Conservation (phyloP, 1,140 invertebrate genomes). For the Drosophila prosaltans region DNA sequence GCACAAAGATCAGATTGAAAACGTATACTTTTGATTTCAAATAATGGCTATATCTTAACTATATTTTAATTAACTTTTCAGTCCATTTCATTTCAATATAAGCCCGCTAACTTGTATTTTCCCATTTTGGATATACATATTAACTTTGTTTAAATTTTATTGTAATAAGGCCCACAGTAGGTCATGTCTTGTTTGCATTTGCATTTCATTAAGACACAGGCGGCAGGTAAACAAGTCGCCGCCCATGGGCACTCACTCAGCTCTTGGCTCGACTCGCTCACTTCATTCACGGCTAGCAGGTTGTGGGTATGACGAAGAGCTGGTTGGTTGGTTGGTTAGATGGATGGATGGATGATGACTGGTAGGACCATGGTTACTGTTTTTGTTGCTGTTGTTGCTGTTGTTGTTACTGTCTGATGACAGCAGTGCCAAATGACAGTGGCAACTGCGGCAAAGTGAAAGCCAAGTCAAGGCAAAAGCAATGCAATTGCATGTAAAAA, state of each 20-base stretch:
- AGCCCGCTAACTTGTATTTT: not conserved
- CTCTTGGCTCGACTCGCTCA: slow-evolving; percentile 19
- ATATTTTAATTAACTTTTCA: too few relatives aligned
- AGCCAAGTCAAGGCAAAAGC: slow-evolving; percentile 18
- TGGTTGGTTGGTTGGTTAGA: slow-evolving; percentile 15
- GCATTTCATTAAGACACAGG: slow-evolving; percentile 77
- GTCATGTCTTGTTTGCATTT: slow-evolving; percentile 66
- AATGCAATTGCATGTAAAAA: slow-evolving; percentile 51
- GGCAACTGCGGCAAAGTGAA: slow-evolving; percentile 16
- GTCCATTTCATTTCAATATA: too few relatives aligned
- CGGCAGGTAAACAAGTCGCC: slow-evolving; percentile 61
- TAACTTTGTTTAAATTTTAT: not conserved
- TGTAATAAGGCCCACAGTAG: slow-evolving; percentile 25
- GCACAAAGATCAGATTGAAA: too few relatives aligned
- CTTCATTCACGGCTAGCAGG: slow-evolving; percentile 3
- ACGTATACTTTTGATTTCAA: too few relatives aligned
- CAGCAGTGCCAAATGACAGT: slow-evolving; percentile 50
- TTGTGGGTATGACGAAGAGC: slow-evolving; percentile 32
- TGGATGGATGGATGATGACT: slow-evolving; percentile 20
- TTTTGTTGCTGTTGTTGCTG: slow-evolving; percentile 39
- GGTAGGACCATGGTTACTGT: slow-evolving; percentile 27
- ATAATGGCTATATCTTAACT: too few relatives aligned
- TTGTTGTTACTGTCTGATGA: slow-evolving; percentile 25
- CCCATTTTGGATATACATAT: too few relatives aligned
- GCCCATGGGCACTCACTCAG: slow-evolving; percentile 48